Percentiles rank a stretch among this genome's conserved stretches.
Conservation (phyloP, 1,140 invertebrate species). For the Drosophila kohkoa region DNA sequence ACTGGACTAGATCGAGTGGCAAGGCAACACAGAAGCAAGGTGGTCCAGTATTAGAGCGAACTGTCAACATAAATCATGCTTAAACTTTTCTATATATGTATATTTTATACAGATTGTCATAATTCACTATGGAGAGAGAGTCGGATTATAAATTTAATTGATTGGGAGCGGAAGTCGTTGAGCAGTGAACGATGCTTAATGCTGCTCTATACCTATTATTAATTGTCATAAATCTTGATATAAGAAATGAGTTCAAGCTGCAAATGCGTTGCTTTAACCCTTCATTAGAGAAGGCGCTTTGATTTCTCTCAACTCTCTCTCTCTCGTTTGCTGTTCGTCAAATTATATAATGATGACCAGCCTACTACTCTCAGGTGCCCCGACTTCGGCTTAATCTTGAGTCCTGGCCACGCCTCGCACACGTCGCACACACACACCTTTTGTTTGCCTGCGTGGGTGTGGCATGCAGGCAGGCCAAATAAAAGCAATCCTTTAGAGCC, state of each 20-base stretch:
- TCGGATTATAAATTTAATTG: slow-evolving; percentile 61
- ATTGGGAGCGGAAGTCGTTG: slow-evolving; percentile 77
- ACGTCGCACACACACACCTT: slow-evolving; percentile 55
- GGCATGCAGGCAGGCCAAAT: slow-evolving; percentile 61
- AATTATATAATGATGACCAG: slow-evolving; percentile 79
- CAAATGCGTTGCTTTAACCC: slow-evolving; percentile 48
- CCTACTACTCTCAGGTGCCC: slow-evolving; percentile 38
- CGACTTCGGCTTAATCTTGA: slow-evolving; percentile 16
- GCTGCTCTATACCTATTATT: slow-evolving; percentile 77
- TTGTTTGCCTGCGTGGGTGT: slow-evolving; percentile 58
- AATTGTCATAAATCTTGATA: slow-evolving; percentile 84
- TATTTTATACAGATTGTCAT: slow-evolving; percentile 62
- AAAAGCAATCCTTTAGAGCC: slow-evolving; percentile 70
- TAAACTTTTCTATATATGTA: slow-evolving; percentile 40
- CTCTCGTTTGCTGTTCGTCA: slow-evolving; percentile 63
- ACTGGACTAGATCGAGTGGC: background rate
- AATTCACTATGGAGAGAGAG: slow-evolving; percentile 39
- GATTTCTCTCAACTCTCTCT: slow-evolving; percentile 44
- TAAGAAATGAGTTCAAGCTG: slow-evolving; percentile 69
- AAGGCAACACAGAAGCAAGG: slow-evolving; percentile 38
- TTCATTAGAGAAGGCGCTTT: slow-evolving; percentile 47
- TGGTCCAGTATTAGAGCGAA: slow-evolving; percentile 54
- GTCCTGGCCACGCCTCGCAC: slow-evolving; percentile 53
- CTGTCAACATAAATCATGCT: slow-evolving; percentile 74
- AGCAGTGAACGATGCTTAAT: slow-evolving; percentile 15